Evolutionary conservation across 2,113 vertebrate genomes (phyloP).

Genomic region (Seriola dumerili): DNA sequence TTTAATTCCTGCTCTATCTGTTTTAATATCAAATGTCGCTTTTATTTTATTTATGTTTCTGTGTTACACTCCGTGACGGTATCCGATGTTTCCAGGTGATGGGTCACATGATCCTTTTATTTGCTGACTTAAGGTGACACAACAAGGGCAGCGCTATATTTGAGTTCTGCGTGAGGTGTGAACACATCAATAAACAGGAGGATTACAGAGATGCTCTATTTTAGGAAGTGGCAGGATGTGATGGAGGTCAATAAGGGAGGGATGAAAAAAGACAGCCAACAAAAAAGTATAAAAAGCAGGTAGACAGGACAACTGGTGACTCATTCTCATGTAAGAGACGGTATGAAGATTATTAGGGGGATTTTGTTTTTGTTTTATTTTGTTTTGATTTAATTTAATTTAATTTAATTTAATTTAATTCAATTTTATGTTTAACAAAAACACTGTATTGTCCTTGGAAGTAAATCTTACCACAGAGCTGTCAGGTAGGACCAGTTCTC

Average conservation of each 20-base stretch:
- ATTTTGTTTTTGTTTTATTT: no score
- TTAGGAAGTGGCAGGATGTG: conserved; percentile 11
- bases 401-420: no score
- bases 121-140: conserved; percentile 54
- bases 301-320: no score
- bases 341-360: no score
- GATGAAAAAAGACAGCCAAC: not conserved
- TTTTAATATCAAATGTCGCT: no score
- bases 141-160: conserved; percentile 48
- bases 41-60: not conserved
- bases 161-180: conserved; percentile 11
- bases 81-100: conserved; percentile 11
- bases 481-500: not conserved
- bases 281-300: not conserved
- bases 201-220: conserved; percentile 11
- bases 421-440: no score
- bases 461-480: not conserved
- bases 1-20: no score
- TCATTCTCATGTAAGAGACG: no score
- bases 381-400: no score
- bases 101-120: conserved; percentile 41
- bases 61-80: not conserved
- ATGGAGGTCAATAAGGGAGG: conserved; percentile 3
- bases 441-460: conserved; percentile 19
- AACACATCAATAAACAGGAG: conserved; percentile 23